These are phyloP conservation scores for Sanderia malayensis DNA, from an alignment of 30 jellyfish, hydroid and myxozoan species.

Conservation along the genomic window DNA sequence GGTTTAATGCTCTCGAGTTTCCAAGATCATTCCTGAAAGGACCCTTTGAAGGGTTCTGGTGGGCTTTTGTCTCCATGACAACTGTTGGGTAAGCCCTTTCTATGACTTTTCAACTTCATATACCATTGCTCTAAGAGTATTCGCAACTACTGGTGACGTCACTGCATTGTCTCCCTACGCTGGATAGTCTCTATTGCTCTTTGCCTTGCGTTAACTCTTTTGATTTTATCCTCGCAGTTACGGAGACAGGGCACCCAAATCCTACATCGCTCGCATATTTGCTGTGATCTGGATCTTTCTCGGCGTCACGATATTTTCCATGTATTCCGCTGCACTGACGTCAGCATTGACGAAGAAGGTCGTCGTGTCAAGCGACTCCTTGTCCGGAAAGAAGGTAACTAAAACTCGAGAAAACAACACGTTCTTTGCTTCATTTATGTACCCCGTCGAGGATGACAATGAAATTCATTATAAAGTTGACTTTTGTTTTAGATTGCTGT, in stretches of 20 bases:
- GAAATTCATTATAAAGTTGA: too few species aligned
- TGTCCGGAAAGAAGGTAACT: constrained; percentile 76
- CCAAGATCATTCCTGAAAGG: constrained; percentile 81
- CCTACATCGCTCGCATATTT: constrained; percentile 77
- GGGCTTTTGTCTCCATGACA: constrained; percentile 94
- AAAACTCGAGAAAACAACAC: not conserved
- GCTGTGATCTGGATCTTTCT: constrained; percentile 87
- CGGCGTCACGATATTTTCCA: constrained; percentile 82
- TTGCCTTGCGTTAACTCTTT: too few species aligned
- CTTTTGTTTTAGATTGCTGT: constrained; percentile 74
- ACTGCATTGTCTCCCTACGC: too few species aligned
- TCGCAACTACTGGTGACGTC: too few species aligned
- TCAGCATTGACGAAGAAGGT: constrained; percentile 73
- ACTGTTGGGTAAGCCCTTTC: constrained; percentile 75
- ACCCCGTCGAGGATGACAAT: too few species aligned
- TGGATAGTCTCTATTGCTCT: too few species aligned
- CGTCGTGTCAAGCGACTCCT: constrained; percentile 43
- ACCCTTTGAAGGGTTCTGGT: constrained; percentile 90
- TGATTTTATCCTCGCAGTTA: constrained; percentile 31
- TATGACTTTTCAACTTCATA: too few species aligned
- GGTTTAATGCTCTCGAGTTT: constrained; percentile 76
- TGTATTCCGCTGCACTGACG: constrained; percentile 90
- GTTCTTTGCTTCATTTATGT: not conserved
- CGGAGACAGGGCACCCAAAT: constrained; percentile 93
- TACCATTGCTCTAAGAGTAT: too few species aligned